phyloP scores from a whole-genome alignment of 2,113 vertebrate genomes.

The Paralichthys olivaceus region DNA sequence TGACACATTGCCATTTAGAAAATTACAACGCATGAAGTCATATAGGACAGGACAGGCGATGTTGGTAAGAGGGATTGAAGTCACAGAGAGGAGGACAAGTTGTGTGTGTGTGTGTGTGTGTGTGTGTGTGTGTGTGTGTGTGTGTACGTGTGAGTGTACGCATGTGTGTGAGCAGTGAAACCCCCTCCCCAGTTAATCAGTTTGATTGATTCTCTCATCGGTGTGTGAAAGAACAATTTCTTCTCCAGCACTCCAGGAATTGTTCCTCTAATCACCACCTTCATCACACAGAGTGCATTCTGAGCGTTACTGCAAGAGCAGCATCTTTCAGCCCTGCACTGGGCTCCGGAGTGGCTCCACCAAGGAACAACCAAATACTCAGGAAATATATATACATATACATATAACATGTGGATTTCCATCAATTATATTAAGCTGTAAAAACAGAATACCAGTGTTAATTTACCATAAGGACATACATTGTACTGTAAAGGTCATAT shows the following conservation, averaged over 20 bases:
- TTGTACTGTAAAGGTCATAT: background rate
- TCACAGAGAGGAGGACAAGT: slow-evolving; percentile 7
- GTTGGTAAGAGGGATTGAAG: slow-evolving; percentile 9
- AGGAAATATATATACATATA: background rate
- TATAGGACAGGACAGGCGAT: slow-evolving; percentile 15
- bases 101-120: background rate
- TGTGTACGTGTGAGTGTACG: background rate
- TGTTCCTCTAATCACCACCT: slow-evolving; percentile 50
- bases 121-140: slow-evolving; percentile 2
- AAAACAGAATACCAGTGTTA: background rate
- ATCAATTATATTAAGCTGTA: background rate
- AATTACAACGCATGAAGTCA: slow-evolving; percentile 46
- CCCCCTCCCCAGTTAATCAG: slow-evolving; percentile 59
- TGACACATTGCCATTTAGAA: slow-evolving; percentile 53
- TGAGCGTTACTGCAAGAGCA: slow-evolving; percentile 36
- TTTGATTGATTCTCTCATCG: slow-evolving; percentile 55
- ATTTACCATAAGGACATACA: background rate
- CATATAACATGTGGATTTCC: background rate
- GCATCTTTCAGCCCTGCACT: slow-evolving; percentile 16
- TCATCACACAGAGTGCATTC: slow-evolving; percentile 52
- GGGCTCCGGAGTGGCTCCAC: background rate
- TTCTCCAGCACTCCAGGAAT: slow-evolving; percentile 27
- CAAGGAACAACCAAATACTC: background rate
- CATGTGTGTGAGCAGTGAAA: background rate
- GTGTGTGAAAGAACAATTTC: slow-evolving; percentile 30